Base-by-base conservation (phyloP, 2,113 vertebrate species). In the Polyodon spathula region DNA sequence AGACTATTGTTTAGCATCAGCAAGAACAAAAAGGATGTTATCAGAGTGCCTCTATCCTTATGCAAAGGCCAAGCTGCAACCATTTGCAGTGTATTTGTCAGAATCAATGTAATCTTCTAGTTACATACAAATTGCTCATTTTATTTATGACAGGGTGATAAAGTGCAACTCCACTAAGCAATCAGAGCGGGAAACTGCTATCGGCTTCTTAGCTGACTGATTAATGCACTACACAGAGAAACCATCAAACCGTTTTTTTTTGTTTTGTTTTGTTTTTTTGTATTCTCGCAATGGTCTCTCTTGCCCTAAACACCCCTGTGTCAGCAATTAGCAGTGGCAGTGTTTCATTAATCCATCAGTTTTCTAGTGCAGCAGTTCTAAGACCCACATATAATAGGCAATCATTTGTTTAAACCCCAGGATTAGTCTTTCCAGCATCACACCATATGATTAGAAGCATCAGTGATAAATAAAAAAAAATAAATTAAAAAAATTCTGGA, bases 291-390 rank as follows among this genome's bases (percentile, higher is more conserved):
- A 61, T 82, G 82, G 75, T 74, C 77, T 84, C 60, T 46, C 71
- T 71, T 79, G 65, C 78, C 71, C 73, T 74, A 66, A 78, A 77
- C 78, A 71, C 80, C 75, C 74, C 75, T 63, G 64, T 85, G 85
- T 89, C 87, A 89, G 86, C 88, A 94, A 91, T 93, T 94, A 93
- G 86, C 71, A 58, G 66, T 71, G 84, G 77, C 80, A 86, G 73
- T 69, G 77, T 89, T 90, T 88, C 83, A 81, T 91, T 90, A 92
- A 89, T 89, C 86, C 81, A 9, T 76, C 68, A 76, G 71, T 63
- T 79, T 83, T 81, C 82, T 84, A 75, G 78, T 83, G 78, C 58
- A 15, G 70, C 79, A 80, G 80, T 78, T 82, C 79, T 79, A 81
- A 85, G 80, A 60, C 65, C 60, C 55, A 65, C 77, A 76, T 82